Evolutionary conservation across 2,113 vertebrate species (phyloP).

Genomic region (Zapornia atra): DNA sequence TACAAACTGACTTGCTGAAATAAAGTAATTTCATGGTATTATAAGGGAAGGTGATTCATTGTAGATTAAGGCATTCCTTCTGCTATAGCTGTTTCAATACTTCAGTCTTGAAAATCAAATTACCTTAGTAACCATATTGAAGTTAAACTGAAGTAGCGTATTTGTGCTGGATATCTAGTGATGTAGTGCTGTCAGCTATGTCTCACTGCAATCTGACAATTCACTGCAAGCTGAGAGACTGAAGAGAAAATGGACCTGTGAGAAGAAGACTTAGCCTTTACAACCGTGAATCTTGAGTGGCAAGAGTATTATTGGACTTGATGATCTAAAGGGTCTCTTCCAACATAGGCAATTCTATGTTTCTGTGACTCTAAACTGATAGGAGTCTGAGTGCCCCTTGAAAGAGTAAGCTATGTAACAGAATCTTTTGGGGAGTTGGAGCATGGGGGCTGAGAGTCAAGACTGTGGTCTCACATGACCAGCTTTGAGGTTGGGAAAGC

Average conservation of each 20-base stretch:
- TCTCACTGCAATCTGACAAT: background rate
- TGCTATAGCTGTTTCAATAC: background rate
- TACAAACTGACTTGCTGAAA: background rate
- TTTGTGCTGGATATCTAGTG: background rate
- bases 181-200: background rate
- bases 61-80: background rate
- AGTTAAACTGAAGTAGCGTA: background rate
- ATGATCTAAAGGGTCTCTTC: too few relatives aligned
- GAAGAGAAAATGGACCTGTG: background rate
- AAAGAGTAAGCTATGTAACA: background rate
- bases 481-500: constrained; percentile 17
- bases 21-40: background rate
- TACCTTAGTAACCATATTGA: background rate
- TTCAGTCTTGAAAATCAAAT: background rate
- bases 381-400: background rate
- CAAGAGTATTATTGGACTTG: background rate
- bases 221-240: background rate
- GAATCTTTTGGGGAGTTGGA: background rate
- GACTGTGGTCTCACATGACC: background rate
- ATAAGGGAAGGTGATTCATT: background rate
- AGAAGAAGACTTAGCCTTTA: background rate
- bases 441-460: background rate
- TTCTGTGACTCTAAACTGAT: background rate
- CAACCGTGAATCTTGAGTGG: background rate
- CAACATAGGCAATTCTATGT: too few relatives aligned